Evolutionary conservation across 2,888 invertebrate genomes (phyloP).

Genomic region (Asteroscopus sphinx): DNA sequence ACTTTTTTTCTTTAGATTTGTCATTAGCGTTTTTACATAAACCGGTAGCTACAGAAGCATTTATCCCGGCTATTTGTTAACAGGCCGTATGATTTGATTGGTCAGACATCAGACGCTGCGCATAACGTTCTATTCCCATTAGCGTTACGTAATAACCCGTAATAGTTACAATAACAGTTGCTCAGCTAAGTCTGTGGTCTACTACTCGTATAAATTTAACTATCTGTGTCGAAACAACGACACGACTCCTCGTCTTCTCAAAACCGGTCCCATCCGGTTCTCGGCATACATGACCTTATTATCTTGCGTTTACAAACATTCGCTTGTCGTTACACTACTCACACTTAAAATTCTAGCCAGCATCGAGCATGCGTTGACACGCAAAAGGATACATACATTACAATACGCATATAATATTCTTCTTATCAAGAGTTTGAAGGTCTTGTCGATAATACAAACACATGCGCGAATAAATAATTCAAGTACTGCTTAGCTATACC

Average conservation of each 20-base stretch:
- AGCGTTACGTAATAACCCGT: slow-evolving; percentile 46
- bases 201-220: slow-evolving; percentile 34
- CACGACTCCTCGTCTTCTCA: slow-evolving; percentile 58
- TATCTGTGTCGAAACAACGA: slow-evolving; percentile 62
- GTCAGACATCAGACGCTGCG: slow-evolving; percentile 13
- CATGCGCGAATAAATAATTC: slow-evolving; percentile 35
- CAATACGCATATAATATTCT: slow-evolving; percentile 42
- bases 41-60: neutral
- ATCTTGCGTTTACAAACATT: slow-evolving; percentile 68
- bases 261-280: slow-evolving; percentile 70
- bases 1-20: slow-evolving; percentile 12
- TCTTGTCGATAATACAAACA: slow-evolving; percentile 53
- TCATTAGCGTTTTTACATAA: slow-evolving; percentile 10
- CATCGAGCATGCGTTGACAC: slow-evolving; percentile 46
- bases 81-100: slow-evolving; percentile 12
- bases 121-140: slow-evolving; percentile 35
- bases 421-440: slow-evolving; percentile 71
- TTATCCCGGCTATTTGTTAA: no score
- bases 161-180: slow-evolving; percentile 43
- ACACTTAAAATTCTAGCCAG: slow-evolving; percentile 47
- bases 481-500: slow-evolving; percentile 8
- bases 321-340: slow-evolving; percentile 46
- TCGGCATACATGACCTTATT: slow-evolving; percentile 72
- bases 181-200: slow-evolving; percentile 41
- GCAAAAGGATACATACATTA: slow-evolving; percentile 42